Evolutionary conservation across 1,140 invertebrate genomes (phyloP).

Genomic region (Drosophila persimilis): DNA sequence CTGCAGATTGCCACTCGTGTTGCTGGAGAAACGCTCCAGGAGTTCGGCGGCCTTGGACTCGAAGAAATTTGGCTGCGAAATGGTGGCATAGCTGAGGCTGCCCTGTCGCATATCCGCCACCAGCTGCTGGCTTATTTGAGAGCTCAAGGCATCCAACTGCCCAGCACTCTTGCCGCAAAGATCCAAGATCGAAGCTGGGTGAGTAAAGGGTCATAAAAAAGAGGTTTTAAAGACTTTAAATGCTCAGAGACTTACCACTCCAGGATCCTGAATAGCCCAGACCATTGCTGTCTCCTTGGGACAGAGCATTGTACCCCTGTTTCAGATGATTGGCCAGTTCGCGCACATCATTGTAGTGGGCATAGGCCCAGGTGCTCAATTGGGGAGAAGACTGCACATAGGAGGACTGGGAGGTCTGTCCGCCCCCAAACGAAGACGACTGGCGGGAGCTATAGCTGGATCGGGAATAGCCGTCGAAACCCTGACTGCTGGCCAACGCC

Average conservation of each 20-base stretch:
- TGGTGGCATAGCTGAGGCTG: slow-evolving; percentile 52
- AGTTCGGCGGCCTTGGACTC: slow-evolving; percentile 63
- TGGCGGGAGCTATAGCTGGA: slow-evolving; percentile 48
- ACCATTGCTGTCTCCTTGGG: slow-evolving; percentile 39
- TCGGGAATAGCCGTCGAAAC: slow-evolving; percentile 34
- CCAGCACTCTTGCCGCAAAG: slow-evolving; percentile 56
- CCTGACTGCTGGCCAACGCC: slow-evolving; percentile 52
- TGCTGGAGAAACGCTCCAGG: slow-evolving; percentile 38
- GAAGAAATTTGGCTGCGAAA: slow-evolving; percentile 70
- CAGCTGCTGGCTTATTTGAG: slow-evolving; percentile 57
- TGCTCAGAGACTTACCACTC: slow-evolving; percentile 57
- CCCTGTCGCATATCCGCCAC: slow-evolving; percentile 69
- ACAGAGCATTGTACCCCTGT: slow-evolving; percentile 67
- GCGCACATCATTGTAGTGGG: slow-evolving; percentile 61
- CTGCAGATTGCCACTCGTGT: slow-evolving; percentile 28
- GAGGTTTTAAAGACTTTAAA: neutral
- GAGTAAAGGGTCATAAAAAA: neutral
- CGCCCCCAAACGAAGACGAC: slow-evolving; percentile 41
- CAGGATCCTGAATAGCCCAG: slow-evolving; percentile 34
- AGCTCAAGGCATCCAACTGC: slow-evolving; percentile 60
- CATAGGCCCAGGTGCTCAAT: slow-evolving; percentile 61
- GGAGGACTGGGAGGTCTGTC: slow-evolving; percentile 25
- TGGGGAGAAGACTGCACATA: slow-evolving; percentile 17
- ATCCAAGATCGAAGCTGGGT: slow-evolving; percentile 57
- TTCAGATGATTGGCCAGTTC: slow-evolving; percentile 68